Evolutionary conservation across 2,797 vertebrate species (phyloP).

Genomic region (Xenentodon cancila): DNA sequence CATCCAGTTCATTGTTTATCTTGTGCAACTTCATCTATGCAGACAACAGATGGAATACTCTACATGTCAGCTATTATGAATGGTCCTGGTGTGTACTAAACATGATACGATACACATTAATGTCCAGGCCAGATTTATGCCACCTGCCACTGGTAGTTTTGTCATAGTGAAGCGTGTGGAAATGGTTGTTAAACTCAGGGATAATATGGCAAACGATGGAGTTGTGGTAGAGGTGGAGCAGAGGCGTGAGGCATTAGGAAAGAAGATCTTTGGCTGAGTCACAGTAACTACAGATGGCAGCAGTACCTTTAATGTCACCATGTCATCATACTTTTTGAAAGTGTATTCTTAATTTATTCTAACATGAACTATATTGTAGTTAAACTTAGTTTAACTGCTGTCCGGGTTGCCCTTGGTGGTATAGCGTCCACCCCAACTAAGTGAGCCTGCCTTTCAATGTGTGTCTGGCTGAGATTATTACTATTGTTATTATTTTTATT

Average conservation of each 20-base stretch:
- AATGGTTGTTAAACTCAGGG: constrained; percentile 24
- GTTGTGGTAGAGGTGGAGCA: constrained; percentile 8
- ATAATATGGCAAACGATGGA: constrained; percentile 21
- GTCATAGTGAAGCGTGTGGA: constrained; percentile 28
- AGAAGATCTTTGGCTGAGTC: constrained; percentile 23
- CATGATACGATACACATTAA: constrained; percentile 45
- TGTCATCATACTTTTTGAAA: not conserved
- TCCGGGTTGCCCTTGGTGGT: no score
- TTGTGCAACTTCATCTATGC: constrained; percentile 35
- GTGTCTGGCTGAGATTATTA: no score
- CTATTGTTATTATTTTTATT: no score
- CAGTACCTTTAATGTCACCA: constrained; percentile 13
- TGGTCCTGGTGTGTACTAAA: constrained; percentile 46
- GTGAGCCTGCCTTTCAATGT: no score
- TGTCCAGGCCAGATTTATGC: constrained; percentile 56
- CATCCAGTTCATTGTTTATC: constrained; percentile 41
- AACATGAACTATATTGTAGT: no score
- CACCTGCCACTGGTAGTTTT: constrained; percentile 39
- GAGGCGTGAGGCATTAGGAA: constrained; percentile 1
- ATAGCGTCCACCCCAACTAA: no score
- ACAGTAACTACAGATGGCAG: constrained; percentile 19
- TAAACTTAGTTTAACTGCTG: no score
- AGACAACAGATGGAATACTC: constrained; percentile 30
- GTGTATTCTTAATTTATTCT: no score
- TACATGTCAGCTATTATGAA: constrained; percentile 38